A percentile compares a stretch with the other conserved stretches of the same genome.
These are phyloP conservation scores for Hybos culiciformis DNA, from an alignment of 2,888 invertebrate species.

Conservation along the genomic window DNA sequence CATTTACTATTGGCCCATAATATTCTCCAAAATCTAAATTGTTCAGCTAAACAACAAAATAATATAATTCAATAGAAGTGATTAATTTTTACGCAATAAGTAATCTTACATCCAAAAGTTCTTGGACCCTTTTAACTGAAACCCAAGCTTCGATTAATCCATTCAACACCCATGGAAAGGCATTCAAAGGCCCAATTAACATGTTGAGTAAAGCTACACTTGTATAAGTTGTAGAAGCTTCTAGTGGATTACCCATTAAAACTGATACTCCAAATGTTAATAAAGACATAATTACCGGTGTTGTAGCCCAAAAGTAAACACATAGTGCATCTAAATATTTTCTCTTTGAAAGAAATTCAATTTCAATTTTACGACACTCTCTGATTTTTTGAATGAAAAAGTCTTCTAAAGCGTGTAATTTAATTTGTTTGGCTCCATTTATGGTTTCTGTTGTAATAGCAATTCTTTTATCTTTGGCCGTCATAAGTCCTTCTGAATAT, in stretches of 20 bases:
- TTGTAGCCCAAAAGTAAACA: conserved; percentile 98
- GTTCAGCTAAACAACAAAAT: conserved; percentile 19
- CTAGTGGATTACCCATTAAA: conserved; percentile 60
- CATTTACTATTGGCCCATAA: conserved; percentile 29
- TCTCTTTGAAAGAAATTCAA: conserved; percentile 64
- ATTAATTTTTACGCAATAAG: not conserved
- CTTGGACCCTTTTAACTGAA: conserved; percentile 75
- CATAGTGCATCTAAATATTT: conserved; percentile 96
- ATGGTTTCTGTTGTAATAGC: conserved; percentile 77
- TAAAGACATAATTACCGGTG: conserved; percentile 79
- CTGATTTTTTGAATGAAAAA: conserved; percentile 60
- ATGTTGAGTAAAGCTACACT: conserved; percentile 90
- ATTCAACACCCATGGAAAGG: conserved; percentile 97
- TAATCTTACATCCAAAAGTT: conserved; percentile 56
- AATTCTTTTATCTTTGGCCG: conserved; percentile 77
- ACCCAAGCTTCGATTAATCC: conserved; percentile 94
- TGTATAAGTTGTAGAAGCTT: conserved; percentile 87
- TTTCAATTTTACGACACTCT: conserved; percentile 52
- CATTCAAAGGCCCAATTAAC: conserved; percentile 89
- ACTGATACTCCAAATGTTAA: conserved; percentile 70
- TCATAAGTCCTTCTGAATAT: conserved; percentile 79
- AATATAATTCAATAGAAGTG: not conserved
- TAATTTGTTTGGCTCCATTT: conserved; percentile 76
- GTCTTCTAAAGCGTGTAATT: conserved; percentile 88
- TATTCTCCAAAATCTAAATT: conserved; percentile 32